Conservation (phyloP, 2,797 vertebrate genomes). For the Pantherophis alleghaniensis region DNA sequence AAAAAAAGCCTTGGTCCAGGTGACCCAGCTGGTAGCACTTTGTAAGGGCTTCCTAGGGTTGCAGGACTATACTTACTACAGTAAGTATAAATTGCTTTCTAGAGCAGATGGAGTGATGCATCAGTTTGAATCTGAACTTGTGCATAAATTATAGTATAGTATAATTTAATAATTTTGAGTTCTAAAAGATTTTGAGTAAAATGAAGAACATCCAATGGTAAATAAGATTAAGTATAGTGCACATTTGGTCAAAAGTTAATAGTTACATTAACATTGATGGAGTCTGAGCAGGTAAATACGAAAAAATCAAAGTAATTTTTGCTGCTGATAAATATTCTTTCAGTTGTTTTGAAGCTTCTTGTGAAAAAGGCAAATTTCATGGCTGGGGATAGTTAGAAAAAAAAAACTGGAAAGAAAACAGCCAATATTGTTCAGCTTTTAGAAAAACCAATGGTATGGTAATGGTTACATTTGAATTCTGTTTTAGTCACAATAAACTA, state of each 20-base stretch:
- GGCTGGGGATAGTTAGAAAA: neutral
- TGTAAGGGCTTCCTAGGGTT: no score
- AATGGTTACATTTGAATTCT: neutral
- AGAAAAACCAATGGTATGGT: neutral
- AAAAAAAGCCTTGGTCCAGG: no score
- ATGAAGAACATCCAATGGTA: neutral
- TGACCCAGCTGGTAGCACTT: no score
- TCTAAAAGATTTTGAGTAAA: neutral
- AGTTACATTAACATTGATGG: neutral
- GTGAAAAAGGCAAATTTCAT: neutral
- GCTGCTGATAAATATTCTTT: neutral
- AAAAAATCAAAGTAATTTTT: neutral
- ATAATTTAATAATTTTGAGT: neutral
- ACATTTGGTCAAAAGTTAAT: neutral
- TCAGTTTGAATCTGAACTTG: neutral
- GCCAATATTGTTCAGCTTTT: neutral
- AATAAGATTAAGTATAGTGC: neutral
- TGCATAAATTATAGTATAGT: neutral
- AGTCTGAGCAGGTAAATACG: neutral
- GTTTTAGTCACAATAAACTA: neutral
- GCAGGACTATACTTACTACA: no score
- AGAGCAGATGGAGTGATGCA: no score
- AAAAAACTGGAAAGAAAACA: neutral
- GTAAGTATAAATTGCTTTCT: no score
- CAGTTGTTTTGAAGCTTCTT: neutral